Conservation (phyloP, 1,140 invertebrate species). For the Psilanteris sp. region DNA sequence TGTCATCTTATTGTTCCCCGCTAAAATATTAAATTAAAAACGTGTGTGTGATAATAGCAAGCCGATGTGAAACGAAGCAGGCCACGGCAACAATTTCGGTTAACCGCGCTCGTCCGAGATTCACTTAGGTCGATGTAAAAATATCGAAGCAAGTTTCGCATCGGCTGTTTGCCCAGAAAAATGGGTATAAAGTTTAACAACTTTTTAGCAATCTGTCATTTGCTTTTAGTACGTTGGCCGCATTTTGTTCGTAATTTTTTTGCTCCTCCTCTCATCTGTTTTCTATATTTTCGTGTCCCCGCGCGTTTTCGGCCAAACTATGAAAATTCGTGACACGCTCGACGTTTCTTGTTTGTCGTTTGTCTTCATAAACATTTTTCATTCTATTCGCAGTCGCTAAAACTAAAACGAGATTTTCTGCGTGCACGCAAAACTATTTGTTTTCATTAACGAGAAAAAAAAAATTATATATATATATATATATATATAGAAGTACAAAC, state of each 20-base stretch:
- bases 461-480: neutral
- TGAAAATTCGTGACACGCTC: slow-evolving; percentile 33
- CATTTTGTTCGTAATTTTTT: slow-evolving; percentile 28
- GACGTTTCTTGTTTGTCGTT: slow-evolving; percentile 36
- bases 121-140: slow-evolving; percentile 43
- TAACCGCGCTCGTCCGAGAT: slow-evolving; percentile 23
- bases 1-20: slow-evolving; percentile 16
- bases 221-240: slow-evolving; percentile 19
- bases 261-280: neutral
- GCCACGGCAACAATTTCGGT: slow-evolving; percentile 52
- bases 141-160: slow-evolving; percentile 41
- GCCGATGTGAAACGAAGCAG: slow-evolving; percentile 40
- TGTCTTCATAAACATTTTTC: slow-evolving; percentile 45
- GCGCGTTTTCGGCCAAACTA: slow-evolving; percentile 13
- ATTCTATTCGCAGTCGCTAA: slow-evolving; percentile 6
- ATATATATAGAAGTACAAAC: too few species aligned
- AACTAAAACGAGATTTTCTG: slow-evolving; percentile 16
- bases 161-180: slow-evolving; percentile 32
- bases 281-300: slow-evolving; percentile 15
- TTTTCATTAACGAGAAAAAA: neutral
- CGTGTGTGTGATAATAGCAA: slow-evolving; percentile 47
- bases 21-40: slow-evolving; percentile 58
- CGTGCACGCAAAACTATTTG: slow-evolving; percentile 1
- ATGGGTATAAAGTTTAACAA: slow-evolving; percentile 32
- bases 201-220: slow-evolving; percentile 50